A percentile compares a stretch with the other conserved stretches of the same genome.
These are phyloP conservation scores for Phocoena sinus DNA, from an alignment of 2,113 vertebrate species.

Conservation along the genomic window DNA sequence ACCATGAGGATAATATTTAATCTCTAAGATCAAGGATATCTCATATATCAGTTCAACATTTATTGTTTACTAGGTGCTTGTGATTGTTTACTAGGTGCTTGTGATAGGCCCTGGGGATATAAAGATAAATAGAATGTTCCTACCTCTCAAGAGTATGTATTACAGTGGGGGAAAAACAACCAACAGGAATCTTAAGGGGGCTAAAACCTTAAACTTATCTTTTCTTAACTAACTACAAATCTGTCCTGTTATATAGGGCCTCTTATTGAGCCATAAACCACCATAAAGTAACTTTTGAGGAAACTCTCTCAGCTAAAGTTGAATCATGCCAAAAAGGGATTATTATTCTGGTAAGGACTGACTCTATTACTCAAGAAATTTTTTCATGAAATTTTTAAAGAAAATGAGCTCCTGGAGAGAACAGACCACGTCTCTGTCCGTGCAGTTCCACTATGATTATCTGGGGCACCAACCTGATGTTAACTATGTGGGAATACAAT, in stretches of 20 bases:
- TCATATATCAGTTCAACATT: not conserved
- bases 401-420: not conserved
- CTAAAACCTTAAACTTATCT: not conserved
- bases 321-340: not conserved
- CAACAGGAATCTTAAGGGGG: not conserved
- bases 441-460: not conserved
- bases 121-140: not conserved
- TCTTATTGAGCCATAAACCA: not conserved
- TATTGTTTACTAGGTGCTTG: not conserved
- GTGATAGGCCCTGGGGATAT: not conserved
- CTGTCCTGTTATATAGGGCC: not conserved
- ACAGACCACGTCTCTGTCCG: not conserved
- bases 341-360: not conserved
- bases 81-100: not conserved
- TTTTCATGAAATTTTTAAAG: not conserved
- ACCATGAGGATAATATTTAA: not conserved
- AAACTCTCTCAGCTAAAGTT: not conserved
- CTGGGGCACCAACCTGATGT: not conserved
- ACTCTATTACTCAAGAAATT: not conserved
- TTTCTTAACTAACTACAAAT: not conserved
- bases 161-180: not conserved
- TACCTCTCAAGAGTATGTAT: not conserved
- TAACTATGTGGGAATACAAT: not conserved
- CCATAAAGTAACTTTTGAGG: not conserved
- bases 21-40: not conserved